Base-by-base conservation (phyloP, 2,888 invertebrate species). In the Pyrocoelia pectoralis region DNA sequence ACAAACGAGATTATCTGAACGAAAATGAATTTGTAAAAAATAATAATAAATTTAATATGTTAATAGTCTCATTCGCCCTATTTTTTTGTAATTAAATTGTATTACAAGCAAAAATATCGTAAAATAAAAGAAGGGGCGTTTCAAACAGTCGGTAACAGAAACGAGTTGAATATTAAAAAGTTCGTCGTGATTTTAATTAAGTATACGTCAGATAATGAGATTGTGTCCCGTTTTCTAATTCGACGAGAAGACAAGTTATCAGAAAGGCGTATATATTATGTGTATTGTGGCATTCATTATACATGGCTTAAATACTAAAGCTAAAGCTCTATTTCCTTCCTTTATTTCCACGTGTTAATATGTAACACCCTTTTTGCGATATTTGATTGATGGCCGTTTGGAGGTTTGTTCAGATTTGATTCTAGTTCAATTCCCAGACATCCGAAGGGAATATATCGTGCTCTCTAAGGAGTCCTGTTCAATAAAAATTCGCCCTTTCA, bases 321-420 rank as follows among this genome's bases (percentile, higher is more conserved):
- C n/a, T n/a, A n/a, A 13, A 4, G 12, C 43, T 48, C 50, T 56
- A 51, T 38, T 33, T 49, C 40, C 43, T 56, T 56, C 56, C 46
- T 51, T 56, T 64, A 56, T 59, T 64, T 55, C 59, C 59, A 64
- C 56, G 55, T 63, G 62, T 58, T 63, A 63, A 63, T 63, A 56
- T n/a, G n/a, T 51, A 56, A 59, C 58, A 41, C 63, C 63, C 54
- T 63, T 24, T 24, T 54, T 48, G 12, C 63, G 57, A 67, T 68
- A 64, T 74, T 75, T 76, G 76, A 76, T 76, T 72, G 76, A 76
- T 76, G 73, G 73, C 69, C 74, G 73, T 74, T 75, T 72, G 74
- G 74, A 74, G 74, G 70, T 73, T 74, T 74, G 73, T 69, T 69
- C 68, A 68, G 65, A 69, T 66, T 68, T 69, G 72, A 70, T 70